Percentiles rank a stretch among this genome's conserved stretches.
Evolutionary conservation across 1,140 invertebrate genomes (phyloP).

Genomic region (Drosophila chauvacae): DNA sequence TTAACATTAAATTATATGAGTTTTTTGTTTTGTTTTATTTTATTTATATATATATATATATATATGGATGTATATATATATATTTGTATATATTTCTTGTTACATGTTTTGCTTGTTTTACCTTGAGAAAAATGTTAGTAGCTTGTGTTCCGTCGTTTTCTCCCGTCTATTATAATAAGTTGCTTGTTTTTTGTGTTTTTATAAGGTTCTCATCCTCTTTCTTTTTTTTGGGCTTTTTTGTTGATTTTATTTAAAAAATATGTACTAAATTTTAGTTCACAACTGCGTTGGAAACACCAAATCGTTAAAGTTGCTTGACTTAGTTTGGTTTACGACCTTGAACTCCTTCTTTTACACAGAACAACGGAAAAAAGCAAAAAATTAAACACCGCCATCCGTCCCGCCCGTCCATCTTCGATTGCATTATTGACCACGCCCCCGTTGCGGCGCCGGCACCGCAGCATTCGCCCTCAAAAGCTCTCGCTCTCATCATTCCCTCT

Average conservation of each 20-base stretch:
- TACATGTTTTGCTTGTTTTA: slow-evolving; percentile 69
- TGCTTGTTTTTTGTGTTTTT: slow-evolving; percentile 18
- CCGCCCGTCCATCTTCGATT: slow-evolving; percentile 10
- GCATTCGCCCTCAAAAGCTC: slow-evolving; percentile 42
- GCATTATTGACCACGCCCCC: slow-evolving; percentile 35
- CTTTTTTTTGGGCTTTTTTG: slow-evolving; percentile 53
- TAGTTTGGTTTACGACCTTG: slow-evolving; percentile 75
- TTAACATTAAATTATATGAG: slow-evolving; percentile 76
- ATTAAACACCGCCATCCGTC: slow-evolving; percentile 10
- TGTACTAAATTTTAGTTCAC: slow-evolving; percentile 81
- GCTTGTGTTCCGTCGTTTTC: slow-evolving; percentile 47
- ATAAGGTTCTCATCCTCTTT: slow-evolving; percentile 26
- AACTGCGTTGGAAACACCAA: slow-evolving; percentile 82
- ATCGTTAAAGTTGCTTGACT: slow-evolving; percentile 75
- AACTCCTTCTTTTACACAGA: slow-evolving; percentile 45
- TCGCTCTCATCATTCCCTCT: slow-evolving; percentile 23
- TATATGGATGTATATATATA: slow-evolving; percentile 17
- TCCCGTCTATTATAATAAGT: slow-evolving; percentile 42
- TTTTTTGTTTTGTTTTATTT: slow-evolving; percentile 46
- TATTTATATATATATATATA: slow-evolving; percentile 4
- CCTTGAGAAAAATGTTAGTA: slow-evolving; percentile 76
- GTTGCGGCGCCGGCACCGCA: slow-evolving; percentile 58
- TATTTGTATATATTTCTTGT: slow-evolving; percentile 61
- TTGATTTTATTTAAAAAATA: slow-evolving; percentile 74
- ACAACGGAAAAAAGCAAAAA: slow-evolving; percentile 27